A percentile compares a stretch with the other conserved stretches of the same genome.
phyloP scores from a whole-genome alignment of 2,113 vertebrate genomes.

The Paedocypris sp. region DNA sequence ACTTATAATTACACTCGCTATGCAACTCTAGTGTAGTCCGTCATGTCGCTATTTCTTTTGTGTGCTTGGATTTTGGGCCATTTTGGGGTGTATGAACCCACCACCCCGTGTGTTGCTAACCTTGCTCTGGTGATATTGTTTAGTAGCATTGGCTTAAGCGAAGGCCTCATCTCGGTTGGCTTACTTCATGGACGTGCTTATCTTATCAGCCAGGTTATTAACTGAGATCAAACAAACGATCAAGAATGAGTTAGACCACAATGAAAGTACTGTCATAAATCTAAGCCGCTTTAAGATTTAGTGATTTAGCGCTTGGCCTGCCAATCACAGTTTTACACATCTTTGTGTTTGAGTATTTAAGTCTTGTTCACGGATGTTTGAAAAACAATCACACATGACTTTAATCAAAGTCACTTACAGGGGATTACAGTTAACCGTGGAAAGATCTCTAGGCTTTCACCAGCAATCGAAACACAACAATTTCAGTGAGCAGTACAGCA shows the following conservation, averaged over 20 bases:
- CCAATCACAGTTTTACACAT: not conserved
- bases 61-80: constrained; percentile 6
- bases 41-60: no score
- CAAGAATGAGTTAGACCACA: constrained; percentile 64
- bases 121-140: no score
- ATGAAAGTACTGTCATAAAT: constrained; percentile 50
- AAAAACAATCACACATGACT: no score
- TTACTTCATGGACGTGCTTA: constrained; percentile 46
- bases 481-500: not conserved
- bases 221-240: constrained; percentile 67
- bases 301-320: constrained; percentile 48
- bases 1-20: constrained; percentile 62
- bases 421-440: no score
- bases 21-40: no score
- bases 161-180: constrained; percentile 34
- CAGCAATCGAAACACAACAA: no score
- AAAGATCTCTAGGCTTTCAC: no score
- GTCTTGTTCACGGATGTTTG: no score
- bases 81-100: no score
- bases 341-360: no score
- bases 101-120: no score
- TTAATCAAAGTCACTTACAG: no score
- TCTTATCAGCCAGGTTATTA: constrained; percentile 69
- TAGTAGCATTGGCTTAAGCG: constrained; percentile 37
- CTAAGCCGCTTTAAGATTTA: constrained; percentile 39